Evolutionary conservation across 2,888 invertebrate species (phyloP), one percentile per base, ranked within the genome.

Genomic region (Zele albiditarsus): DNA sequence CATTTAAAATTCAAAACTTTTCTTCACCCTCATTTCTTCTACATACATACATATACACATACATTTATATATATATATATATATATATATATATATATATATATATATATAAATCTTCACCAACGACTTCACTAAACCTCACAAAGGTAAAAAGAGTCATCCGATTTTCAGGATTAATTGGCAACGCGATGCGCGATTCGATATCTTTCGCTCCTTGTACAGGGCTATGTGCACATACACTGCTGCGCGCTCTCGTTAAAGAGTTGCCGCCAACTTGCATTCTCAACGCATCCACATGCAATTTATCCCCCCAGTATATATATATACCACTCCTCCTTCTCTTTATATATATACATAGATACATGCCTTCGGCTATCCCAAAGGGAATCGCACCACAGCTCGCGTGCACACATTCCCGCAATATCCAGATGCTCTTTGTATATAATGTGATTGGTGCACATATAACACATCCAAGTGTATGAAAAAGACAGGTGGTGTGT

Each of bases 161-260:
- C 69, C 53, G 69, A 69, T 69, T 69, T 53, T 69, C 57, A 69
- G 69, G 70, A 74, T 74, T 74, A 74, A 74, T 74, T 74, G 74
- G 74, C 74, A 74, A 70, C 68, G 57, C 62, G 60, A 31, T 58
- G 69, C 33, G 58, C 57, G 74, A 74, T 74, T 65, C 53, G 57
- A 74, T 74, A 65, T 67, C 53, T 49, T 69, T 58, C 69, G 27
- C 27, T 46, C 20, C 53, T 53, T 53, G 53, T 53, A 53, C 53
- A 53, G 53, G 53, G 53, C 53, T 53, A n/a, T 53, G 53, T 20
- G 53, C 53, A 20, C 53, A 53, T 53, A 53, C 53, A 8, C 53
- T 68, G 38, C 58, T 38, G 16, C 25, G n/a, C 60, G 27, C 38
- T 69, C 69, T 69, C 58, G 57, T 69, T 69, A 69, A 57, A 53